Percentiles rank a stretch among this genome's conserved stretches.
Conservation (phyloP, 2,113 vertebrate species). For the Bagarius yarrelli region DNA sequence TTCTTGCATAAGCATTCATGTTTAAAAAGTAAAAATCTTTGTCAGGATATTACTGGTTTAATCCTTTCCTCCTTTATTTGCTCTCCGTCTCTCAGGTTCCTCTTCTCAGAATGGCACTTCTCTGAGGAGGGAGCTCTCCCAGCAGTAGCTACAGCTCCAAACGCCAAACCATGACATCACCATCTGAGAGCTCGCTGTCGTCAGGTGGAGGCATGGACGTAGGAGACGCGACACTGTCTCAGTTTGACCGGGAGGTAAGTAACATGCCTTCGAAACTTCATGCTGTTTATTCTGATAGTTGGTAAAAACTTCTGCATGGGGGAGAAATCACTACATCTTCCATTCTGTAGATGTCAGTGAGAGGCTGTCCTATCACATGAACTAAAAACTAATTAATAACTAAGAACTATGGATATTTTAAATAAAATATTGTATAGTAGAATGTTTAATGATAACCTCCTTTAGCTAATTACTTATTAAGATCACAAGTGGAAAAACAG, state of each 20-base stretch:
- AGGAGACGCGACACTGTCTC: constrained; percentile 83
- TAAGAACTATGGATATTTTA: not conserved
- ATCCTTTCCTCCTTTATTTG: no score
- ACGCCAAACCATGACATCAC: constrained; percentile 90
- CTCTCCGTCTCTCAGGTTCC: constrained; percentile 70
- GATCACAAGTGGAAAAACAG: not conserved
- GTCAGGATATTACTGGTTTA: no score
- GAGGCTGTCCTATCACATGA: not conserved
- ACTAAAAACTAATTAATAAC: not conserved
- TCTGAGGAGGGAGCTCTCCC: constrained; percentile 85
- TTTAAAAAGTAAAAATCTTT: no score
- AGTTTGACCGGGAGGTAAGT: constrained; percentile 93
- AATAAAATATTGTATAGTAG: not conserved
- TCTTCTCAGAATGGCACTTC: constrained; percentile 93
- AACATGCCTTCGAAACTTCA: not conserved
- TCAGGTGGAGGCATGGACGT: constrained; percentile 93
- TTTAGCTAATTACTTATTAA: not conserved
- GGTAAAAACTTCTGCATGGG: not conserved
- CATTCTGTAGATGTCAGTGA: not conserved
- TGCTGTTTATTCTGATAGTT: not conserved
- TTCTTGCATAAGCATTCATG: no score
- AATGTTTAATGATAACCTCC: not conserved
- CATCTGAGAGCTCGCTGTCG: constrained; percentile 92
- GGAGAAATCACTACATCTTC: not conserved
- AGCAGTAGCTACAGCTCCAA: constrained; percentile 87